phyloP scores from a whole-genome alignment of 2,113 vertebrate species.

The Mola mola region DNA sequence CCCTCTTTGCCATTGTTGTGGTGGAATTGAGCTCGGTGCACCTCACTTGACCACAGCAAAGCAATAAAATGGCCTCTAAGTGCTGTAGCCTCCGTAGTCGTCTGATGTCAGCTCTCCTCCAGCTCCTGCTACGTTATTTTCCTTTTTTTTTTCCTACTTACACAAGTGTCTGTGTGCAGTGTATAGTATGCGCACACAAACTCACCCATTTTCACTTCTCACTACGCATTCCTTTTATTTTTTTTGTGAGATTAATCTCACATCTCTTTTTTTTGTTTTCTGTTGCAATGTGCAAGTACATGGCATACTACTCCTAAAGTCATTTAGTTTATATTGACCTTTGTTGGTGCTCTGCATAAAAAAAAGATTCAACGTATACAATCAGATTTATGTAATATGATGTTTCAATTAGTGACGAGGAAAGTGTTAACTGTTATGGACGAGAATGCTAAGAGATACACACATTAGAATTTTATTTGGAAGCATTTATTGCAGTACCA shows the following conservation, averaged over 20 bases:
- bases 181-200: neutral
- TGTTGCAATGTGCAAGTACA: neutral
- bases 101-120: conserved; percentile 75
- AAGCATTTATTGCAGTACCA: too few relatives aligned
- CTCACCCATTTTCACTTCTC: conserved; percentile 3
- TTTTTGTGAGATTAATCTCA: neutral
- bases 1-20: conserved; percentile 84
- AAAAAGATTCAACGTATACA: too few relatives aligned
- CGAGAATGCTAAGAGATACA: too few relatives aligned
- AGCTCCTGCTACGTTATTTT: conserved; percentile 55
- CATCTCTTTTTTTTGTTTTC: neutral
- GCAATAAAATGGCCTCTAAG: conserved; percentile 86
- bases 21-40: conserved; percentile 83
- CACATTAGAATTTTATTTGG: too few relatives aligned
- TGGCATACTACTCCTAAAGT: neutral
- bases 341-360: neutral
- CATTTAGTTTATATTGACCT: conserved; percentile 12
- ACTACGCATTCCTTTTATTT: neutral
- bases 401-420: too few relatives aligned
- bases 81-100: conserved; percentile 74
- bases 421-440: too few relatives aligned
- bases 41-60: conserved; percentile 87
- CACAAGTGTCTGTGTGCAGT: conserved; percentile 18
- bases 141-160: conserved; percentile 12
- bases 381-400: too few relatives aligned